Base-by-base conservation (phyloP, 2,888 invertebrate species). In the Andrena minutula region DNA sequence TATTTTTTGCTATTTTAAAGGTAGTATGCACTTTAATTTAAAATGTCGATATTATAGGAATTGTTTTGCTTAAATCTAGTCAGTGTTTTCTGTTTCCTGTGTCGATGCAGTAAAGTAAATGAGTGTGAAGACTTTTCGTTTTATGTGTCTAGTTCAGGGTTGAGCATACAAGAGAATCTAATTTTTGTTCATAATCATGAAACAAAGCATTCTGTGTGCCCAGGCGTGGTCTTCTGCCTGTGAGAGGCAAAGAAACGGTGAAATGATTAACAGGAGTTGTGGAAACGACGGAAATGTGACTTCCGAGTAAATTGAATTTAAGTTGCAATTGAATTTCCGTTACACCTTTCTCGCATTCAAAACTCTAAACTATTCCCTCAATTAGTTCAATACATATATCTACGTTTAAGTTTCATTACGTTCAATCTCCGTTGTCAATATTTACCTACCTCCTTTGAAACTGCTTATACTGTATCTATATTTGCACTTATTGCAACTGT, bases 261-360 rank as follows among this genome's bases (percentile, higher is more conserved):
- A 74, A 58, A 56, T 72, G 63, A 84, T 75, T 75, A 82, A 75
- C 70, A 32, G 65, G 70, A 63, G 69, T 65, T 20, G 69, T 69
- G 75, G 30, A 83, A 78, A 77, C 56, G 61, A 58, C 64, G 32
- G 53, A 71, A 70, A 47, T 32, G 65, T 20, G 26, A 20, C 28
- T 32, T 65, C 61, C 53, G 49, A 32, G 56, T 75, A 78, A 82
- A 79, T 79, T 76, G 63, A 82, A 82, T 75, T 49, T 49, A 20
- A 49, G 47, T 30, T 69, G 5, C n/a, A 68, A 72, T 60, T 69
- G 61, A 65, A 70, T 56, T 56, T 35, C 72, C 65, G 58, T 64
- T 66, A 23, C 23, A 28, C n/a, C 30, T 26, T 76, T 7, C 28
- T 30, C 58, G 7, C 56, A 20, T n/a, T 3, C 26, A 28, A 65